A percentile compares a stretch with the other conserved stretches of the same genome.
Conservation (phyloP, 1,140 invertebrate species). For the Phocides pigmalion region DNA sequence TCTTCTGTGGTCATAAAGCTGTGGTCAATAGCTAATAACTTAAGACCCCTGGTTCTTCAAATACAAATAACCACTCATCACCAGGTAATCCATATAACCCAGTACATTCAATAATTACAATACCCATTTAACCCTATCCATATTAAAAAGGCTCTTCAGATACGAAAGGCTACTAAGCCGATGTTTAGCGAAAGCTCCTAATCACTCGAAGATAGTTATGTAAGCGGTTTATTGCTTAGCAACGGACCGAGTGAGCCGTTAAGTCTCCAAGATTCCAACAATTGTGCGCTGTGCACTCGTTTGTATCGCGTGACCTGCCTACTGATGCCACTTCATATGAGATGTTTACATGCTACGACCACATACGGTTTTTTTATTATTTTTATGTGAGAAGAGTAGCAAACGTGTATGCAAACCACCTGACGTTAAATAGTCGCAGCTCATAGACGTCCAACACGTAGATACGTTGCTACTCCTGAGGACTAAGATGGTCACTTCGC, state of each 20-base stretch:
- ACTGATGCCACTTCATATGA: conserved; percentile 30
- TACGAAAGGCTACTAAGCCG: conserved; percentile 12
- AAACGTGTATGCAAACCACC: too few relatives aligned
- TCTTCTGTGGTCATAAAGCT: too few relatives aligned
- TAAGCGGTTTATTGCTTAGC: conserved; percentile 69
- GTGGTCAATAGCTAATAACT: too few relatives aligned
- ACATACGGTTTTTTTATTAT: too few relatives aligned
- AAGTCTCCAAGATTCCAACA: conserved; percentile 76
- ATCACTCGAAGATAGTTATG: conserved; percentile 36
- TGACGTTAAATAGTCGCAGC: too few relatives aligned
- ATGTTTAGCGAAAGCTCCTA: conserved; percentile 21
- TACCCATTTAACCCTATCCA: conserved; percentile 4
- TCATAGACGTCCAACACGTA: too few relatives aligned
- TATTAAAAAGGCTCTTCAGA: conserved; percentile 18
- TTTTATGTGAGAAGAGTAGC: too few relatives aligned
- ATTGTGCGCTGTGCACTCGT: conserved; percentile 63
- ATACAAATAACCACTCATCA: too few relatives aligned
- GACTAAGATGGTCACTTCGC: too few relatives aligned
- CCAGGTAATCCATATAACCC: too few relatives aligned
- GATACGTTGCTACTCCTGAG: too few relatives aligned
- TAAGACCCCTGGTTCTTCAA: too few relatives aligned
- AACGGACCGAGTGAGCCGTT: conserved; percentile 59
- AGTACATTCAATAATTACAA: background rate
- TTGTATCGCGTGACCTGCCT: conserved; percentile 59
- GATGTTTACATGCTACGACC: conserved; percentile 45